Conservation (phyloP, 1,140 invertebrate species). For the Oncopodura yosiiana region DNA sequence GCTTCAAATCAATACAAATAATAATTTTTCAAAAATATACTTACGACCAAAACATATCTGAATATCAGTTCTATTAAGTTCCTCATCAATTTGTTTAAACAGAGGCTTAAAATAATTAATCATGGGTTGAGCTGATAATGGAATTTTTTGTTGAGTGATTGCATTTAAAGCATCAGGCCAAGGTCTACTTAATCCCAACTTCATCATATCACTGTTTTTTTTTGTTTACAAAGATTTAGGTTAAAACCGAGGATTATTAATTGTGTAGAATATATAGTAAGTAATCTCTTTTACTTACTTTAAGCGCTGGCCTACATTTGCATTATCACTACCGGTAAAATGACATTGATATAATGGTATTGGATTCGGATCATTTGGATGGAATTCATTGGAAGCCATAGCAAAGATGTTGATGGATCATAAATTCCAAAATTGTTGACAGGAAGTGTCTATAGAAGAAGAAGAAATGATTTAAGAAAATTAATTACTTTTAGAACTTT, state of each 20-base stretch:
- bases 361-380: slow-evolving; percentile 32
- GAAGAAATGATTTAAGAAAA: no score
- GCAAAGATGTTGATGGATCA: slow-evolving; percentile 44
- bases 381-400: slow-evolving; percentile 35
- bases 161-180: slow-evolving; percentile 42
- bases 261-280: no score
- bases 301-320: slow-evolving; percentile 40
- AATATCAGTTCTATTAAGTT: slow-evolving; percentile 21
- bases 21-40: no score
- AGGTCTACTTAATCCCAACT: slow-evolving; percentile 41
- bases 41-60: slow-evolving; percentile 34
- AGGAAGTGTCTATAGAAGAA: slow-evolving; percentile 46
- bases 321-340: slow-evolving; percentile 41
- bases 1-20: no score
- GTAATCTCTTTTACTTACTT: no score
- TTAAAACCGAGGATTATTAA: no score
- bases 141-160: slow-evolving; percentile 39
- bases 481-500: background rate
- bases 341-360: slow-evolving; percentile 42
- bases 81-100: slow-evolving; percentile 25
- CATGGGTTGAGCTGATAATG: slow-evolving; percentile 40
- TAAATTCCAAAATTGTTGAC: no score
- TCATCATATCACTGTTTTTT: slow-evolving; percentile 42
- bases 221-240: no score
- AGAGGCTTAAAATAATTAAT: slow-evolving; percentile 37